A percentile compares a stretch with the other conserved stretches of the same genome.
These are phyloP conservation scores for Pelochelys cantorii DNA, from an alignment of 2,797 vertebrate species.

Conservation along the genomic window DNA sequence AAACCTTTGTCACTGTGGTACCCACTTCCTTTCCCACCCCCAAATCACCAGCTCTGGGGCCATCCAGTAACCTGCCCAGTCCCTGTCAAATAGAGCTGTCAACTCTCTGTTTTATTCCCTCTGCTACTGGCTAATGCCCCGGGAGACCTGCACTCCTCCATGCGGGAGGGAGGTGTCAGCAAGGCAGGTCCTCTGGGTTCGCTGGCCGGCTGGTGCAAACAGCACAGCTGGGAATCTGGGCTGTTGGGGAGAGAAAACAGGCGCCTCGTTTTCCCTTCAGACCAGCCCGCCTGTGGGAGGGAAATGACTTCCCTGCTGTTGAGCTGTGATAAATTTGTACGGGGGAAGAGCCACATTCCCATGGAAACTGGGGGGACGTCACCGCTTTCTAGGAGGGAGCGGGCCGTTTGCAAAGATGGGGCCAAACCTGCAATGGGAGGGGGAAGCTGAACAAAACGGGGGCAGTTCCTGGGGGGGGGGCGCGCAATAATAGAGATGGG, in stretches of 20 bases:
- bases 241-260: fast-evolving
- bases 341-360: neutral
- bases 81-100: neutral
- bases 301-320: neutral
- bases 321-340: neutral
- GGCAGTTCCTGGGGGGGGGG: neutral
- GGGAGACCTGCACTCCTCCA: fast-evolving
- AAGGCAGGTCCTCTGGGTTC: neutral
- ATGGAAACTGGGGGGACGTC: neutral
- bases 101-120: neutral
- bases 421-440: neutral
- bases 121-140: neutral
- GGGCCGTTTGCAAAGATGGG: neutral
- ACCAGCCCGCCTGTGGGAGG: neutral
- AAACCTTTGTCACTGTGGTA: neutral
- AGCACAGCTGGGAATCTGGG: fast-evolving
- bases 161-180: fast-evolving
- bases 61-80: neutral
- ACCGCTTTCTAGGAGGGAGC: neutral
- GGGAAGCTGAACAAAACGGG: fast-evolving
- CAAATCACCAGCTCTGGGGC: neutral
- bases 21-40: too few species aligned
- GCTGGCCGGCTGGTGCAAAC: neutral
- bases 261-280: neutral
- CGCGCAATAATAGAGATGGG: too few species aligned